These are phyloP conservation scores for Melanotaenia pygmaea DNA, from an alignment of 2,797 vertebrate species.

Conservation along the genomic window DNA sequence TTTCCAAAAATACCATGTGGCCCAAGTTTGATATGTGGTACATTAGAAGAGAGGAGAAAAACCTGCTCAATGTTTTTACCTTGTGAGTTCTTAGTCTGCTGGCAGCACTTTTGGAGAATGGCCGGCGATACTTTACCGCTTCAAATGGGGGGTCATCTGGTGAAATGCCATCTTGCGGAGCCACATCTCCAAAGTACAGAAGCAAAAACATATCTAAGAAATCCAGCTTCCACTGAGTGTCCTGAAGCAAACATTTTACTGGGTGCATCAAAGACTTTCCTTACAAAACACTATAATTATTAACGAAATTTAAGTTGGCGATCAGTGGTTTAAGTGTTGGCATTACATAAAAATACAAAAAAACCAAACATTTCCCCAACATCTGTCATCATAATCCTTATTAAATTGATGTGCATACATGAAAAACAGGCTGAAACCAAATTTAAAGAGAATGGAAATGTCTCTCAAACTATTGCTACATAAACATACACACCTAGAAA, in stretches of 20 bases:
- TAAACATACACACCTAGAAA: background rate
- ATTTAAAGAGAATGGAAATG: too few species aligned
- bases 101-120: slow-evolving; percentile 56
- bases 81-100: slow-evolving; percentile 71
- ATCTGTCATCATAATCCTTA: background rate
- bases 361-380: background rate
- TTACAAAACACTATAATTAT: background rate
- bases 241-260: too few species aligned
- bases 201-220: too few species aligned
- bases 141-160: slow-evolving; percentile 54
- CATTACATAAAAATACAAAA: background rate
- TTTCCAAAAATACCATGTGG: slow-evolving; percentile 54
- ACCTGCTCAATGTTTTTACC: slow-evolving; percentile 67
- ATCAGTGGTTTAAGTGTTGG: background rate
- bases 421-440: background rate
- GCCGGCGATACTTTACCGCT: slow-evolving; percentile 68
- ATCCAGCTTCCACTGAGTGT: too few species aligned
- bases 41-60: slow-evolving; percentile 6
- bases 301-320: background rate
- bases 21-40: slow-evolving; percentile 52
- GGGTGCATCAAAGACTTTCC: too few species aligned
- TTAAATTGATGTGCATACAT: background rate
- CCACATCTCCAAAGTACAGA: slow-evolving; percentile 38
- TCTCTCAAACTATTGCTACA: too few species aligned
- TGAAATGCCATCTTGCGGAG: slow-evolving; percentile 27